Conservation (phyloP, 2,113 vertebrate genomes). For the Cyanistes caeruleus region DNA sequence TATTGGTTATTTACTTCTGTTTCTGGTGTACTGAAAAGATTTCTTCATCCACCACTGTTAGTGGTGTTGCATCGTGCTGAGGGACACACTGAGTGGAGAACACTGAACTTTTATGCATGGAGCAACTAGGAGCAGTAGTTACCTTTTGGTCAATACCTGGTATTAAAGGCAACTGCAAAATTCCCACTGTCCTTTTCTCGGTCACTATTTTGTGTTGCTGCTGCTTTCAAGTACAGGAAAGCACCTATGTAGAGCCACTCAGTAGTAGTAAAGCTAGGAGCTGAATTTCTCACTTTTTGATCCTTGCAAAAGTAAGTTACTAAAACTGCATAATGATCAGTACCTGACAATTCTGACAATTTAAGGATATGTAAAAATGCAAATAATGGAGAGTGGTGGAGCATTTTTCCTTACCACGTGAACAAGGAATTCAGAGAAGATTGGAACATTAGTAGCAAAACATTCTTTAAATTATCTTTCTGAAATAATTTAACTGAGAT, state of each 20-base stretch:
- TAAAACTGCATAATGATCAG: not conserved
- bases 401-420: not conserved
- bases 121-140: not conserved
- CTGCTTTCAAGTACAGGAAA: not conserved
- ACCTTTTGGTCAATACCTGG: not conserved
- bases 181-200: not conserved
- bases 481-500: not conserved
- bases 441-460: not conserved
- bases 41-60: not conserved
- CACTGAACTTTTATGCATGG: not conserved
- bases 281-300: not conserved
- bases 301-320: not conserved
- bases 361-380: not conserved
- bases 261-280: not conserved
- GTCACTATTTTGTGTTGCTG: not conserved
- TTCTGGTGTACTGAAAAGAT: not conserved
- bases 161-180: not conserved
- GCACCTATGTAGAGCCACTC: not conserved
- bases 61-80: not conserved
- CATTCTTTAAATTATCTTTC: not conserved
- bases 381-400: not conserved
- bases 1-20: not conserved
- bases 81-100: not conserved
- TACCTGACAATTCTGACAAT: not conserved
- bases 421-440: not conserved